These are phyloP conservation scores for Ophthalmolycus amberensis DNA, from an alignment of 2,113 vertebrate species.

Conservation along the genomic window DNA sequence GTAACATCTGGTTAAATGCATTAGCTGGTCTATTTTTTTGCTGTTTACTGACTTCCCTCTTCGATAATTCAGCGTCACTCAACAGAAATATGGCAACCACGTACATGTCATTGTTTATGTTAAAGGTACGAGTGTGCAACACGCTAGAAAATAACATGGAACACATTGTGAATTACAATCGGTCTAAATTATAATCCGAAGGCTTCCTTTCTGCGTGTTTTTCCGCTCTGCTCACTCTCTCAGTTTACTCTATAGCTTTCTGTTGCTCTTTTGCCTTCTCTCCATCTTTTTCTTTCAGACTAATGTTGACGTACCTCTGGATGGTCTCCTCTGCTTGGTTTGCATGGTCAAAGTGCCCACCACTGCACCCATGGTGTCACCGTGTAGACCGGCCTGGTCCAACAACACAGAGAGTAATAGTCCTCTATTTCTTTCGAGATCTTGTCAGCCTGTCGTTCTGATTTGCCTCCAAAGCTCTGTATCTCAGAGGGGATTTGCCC, in stretches of 20 bases:
- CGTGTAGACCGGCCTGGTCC: slow-evolving; percentile 75
- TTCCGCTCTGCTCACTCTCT: background rate
- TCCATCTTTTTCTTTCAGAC: slow-evolving; percentile 21
- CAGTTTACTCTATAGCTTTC: slow-evolving; percentile 14
- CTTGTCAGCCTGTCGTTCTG: slow-evolving; percentile 33
- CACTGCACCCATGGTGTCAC: slow-evolving; percentile 94
- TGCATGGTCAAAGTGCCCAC: slow-evolving; percentile 98
- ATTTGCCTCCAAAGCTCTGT: slow-evolving; percentile 29
- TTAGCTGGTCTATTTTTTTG: background rate
- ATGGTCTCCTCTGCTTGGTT: slow-evolving; percentile 95
- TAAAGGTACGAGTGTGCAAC: slow-evolving; percentile 5
- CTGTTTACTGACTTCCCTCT: background rate
- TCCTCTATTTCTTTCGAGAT: slow-evolving; percentile 46
- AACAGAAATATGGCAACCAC: slow-evolving; percentile 2
- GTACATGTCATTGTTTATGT: background rate
- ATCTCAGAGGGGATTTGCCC: slow-evolving; percentile 53
- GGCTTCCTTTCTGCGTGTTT: background rate
- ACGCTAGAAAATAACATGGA: background rate
- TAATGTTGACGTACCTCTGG: slow-evolving; percentile 90
- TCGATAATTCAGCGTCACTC: slow-evolving; percentile 12
- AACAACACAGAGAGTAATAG: slow-evolving; percentile 67
- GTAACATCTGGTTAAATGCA: background rate
- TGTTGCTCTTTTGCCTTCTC: slow-evolving; percentile 37
- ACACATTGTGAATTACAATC: background rate
- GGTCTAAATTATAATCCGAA: background rate